Conservation (phyloP, 92 coral and sea anemone species). For the Zoanthus sansibaricus region DNA sequence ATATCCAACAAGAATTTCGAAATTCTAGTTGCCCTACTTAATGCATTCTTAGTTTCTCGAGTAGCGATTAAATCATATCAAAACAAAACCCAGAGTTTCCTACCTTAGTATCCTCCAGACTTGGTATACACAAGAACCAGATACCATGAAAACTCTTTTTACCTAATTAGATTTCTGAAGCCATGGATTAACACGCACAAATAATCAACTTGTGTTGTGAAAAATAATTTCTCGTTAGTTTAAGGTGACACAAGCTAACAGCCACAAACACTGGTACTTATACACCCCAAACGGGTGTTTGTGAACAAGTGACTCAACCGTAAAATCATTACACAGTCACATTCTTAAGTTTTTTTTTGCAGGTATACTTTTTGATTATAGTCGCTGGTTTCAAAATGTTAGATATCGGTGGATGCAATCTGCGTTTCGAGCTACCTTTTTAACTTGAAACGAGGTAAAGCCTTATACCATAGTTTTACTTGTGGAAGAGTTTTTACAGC, state of each 20-base stretch:
- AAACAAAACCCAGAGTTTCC: neutral
- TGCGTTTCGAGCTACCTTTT: too few species aligned
- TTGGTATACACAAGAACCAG: too few species aligned
- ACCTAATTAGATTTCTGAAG: too few species aligned
- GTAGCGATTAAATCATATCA: neutral
- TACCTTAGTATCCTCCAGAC: neutral
- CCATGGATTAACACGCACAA: too few species aligned
- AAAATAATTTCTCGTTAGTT: neutral
- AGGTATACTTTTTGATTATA: neutral
- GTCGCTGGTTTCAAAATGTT: too few species aligned
- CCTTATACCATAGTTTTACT: too few species aligned
- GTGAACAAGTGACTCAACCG: conserved; percentile 17
- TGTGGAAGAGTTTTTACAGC: too few species aligned
- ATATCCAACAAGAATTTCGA: neutral
- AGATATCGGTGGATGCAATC: too few species aligned
- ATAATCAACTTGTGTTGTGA: neutral
- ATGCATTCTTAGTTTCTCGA: neutral
- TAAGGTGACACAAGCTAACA: neutral
- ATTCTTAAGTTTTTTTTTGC: neutral
- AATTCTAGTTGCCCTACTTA: neutral
- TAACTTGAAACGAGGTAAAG: too few species aligned
- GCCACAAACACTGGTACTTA: conserved; percentile 1
- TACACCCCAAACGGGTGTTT: conserved; percentile 27
- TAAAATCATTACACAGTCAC: neutral
- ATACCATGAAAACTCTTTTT: too few species aligned